Evolutionary conservation across 1,140 invertebrate genomes (phyloP), one percentile per base, ranked within the genome.

Genomic region (Druon quercuslanigerum): DNA sequence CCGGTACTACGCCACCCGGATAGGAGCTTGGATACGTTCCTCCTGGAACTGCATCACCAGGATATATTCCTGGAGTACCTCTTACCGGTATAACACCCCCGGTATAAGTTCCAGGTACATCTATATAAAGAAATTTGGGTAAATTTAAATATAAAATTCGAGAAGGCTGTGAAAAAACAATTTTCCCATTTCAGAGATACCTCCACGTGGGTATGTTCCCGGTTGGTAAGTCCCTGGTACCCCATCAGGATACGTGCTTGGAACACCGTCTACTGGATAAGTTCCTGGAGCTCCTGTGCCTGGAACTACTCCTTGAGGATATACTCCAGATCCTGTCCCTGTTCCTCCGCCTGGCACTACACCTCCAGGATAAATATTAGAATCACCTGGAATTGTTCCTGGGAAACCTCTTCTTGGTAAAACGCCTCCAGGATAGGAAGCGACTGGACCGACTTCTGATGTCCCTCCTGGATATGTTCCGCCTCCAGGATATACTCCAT

Each of bases 181-280:
- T n/a, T 46, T 8, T 51, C 14, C 17, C 72, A 33, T 52, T 33
- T 20, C 16, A 19, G 25, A 51, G 13, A 52, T 57, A 70, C 71
- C 71, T 56, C 56, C 71, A 20, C 50, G 16, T 71, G 19, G 33
- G 51, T 17, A 52, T 50, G 52, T 54, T 74, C 74, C 50, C 3
- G 19, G 50, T 46, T 14, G 46, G 57, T n/a, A 51, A 50, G 66
- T 74, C 50, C 79, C 80, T 50, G 80, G 78, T 14, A 74, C 71
- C 71, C 78, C 74, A 17, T 57, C 78, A 56, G 79, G 71, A 17
- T 82, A 79, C 0, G 74, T 73, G 60, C 76, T 72, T 2, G 77
- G 73, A 33, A 75, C 33, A 56, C 66, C 73, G 19, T 73, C 50
- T 76, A 71, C 75, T 52, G 81, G 71, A 72, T 72, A 75, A 60